Percentiles rank a stretch among this genome's conserved stretches.
Conservation (phyloP, 1,140 invertebrate species). For the Zaprionus ornatus region DNA sequence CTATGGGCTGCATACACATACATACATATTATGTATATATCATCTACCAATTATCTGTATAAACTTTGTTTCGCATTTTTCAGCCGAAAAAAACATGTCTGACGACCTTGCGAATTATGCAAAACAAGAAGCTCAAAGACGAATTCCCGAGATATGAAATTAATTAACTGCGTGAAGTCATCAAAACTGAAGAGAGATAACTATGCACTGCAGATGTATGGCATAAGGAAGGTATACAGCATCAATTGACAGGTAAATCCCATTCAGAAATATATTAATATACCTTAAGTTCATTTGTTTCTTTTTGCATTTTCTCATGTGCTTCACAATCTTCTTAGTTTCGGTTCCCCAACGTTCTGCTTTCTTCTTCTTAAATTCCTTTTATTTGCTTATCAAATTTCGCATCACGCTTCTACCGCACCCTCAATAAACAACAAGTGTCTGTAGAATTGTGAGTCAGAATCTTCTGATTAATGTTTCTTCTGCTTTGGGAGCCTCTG, state of each 20-base stretch:
- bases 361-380: constrained; percentile 4
- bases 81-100: constrained; percentile 26
- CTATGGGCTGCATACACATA: background rate
- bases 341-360: background rate
- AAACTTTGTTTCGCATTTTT: constrained; percentile 19
- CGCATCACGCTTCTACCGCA: constrained; percentile 19
- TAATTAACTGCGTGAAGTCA: constrained; percentile 62
- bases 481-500: constrained; percentile 22
- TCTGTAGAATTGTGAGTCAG: constrained; percentile 15
- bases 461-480: constrained; percentile 11
- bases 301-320: background rate
- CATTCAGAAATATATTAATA: background rate
- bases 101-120: constrained; percentile 64
- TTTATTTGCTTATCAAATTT: constrained; percentile 46
- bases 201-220: background rate
- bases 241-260: background rate
- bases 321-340: background rate
- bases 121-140: constrained; percentile 31
- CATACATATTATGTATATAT: constrained; percentile 3
- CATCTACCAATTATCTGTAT: constrained; percentile 11
- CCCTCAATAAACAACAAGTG: constrained; percentile 26
- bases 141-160: constrained; percentile 37
- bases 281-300: background rate
- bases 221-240: background rate
- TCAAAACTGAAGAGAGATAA: constrained; percentile 16